Percentiles rank a stretch among this genome's conserved stretches.
Evolutionary conservation across 2,888 invertebrate genomes (phyloP).

Genomic region (Trichopoda pennipes): DNA sequence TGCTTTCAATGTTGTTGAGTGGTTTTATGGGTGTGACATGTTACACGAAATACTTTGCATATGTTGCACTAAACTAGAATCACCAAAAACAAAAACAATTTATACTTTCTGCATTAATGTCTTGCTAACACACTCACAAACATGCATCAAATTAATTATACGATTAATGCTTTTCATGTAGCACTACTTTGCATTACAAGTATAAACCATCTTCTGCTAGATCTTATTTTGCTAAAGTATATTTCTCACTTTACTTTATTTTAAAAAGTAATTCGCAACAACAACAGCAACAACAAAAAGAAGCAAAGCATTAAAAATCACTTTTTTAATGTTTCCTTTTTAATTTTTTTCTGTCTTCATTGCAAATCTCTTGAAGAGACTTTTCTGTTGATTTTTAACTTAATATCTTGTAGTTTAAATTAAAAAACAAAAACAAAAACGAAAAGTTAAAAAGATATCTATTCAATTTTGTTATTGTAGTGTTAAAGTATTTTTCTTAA

Average conservation of each 20-base stretch:
- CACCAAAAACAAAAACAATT: constrained; percentile 10
- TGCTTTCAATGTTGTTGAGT: constrained; percentile 58
- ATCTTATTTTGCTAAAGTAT: neutral
- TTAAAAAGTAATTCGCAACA: constrained; percentile 5
- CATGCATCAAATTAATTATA: constrained; percentile 82
- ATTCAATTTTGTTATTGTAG: constrained; percentile 48
- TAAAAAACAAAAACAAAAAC: constrained; percentile 9
- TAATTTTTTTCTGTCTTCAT: constrained; percentile 52
- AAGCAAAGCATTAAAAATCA: constrained; percentile 44
- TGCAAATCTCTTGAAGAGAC: constrained; percentile 49
- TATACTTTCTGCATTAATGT: constrained; percentile 42
- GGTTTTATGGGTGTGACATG: constrained; percentile 74
- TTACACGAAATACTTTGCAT: constrained; percentile 80
- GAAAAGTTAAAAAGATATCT: constrained; percentile 51
- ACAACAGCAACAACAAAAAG: too few relatives aligned
- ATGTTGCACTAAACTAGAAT: constrained; percentile 52
- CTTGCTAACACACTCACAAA: constrained; percentile 71
- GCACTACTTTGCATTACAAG: constrained; percentile 24
- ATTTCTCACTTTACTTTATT: constrained; percentile 6
- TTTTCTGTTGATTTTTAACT: constrained; percentile 59
- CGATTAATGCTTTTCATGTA: constrained; percentile 79
- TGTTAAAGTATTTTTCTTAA: constrained; percentile 26
- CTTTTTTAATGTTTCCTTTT: constrained; percentile 62
- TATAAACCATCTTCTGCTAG: constrained; percentile 38
- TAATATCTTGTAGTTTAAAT: constrained; percentile 63